Evolutionary conservation across 1,140 invertebrate species (phyloP).

Genomic region (Lutraria rhynchaena): DNA sequence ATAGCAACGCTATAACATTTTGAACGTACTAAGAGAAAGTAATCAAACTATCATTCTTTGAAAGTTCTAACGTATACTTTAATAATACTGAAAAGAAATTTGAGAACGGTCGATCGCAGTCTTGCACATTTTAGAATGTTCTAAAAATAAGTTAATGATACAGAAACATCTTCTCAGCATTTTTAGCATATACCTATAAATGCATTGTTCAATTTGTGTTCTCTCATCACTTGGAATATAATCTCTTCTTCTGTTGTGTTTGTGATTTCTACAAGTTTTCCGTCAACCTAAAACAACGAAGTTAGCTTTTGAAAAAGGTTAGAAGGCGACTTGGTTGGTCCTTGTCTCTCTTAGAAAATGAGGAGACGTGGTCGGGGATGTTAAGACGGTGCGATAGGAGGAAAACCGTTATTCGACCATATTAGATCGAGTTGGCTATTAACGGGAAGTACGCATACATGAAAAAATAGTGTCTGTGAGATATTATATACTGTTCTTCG

Average conservation of each 20-base stretch:
- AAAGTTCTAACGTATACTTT: too few species aligned
- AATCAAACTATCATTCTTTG: not conserved
- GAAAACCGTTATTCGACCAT: too few species aligned
- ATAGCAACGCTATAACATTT: not conserved
- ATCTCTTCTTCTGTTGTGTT: not conserved
- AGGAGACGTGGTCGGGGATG: too few species aligned
- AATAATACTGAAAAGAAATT: not conserved
- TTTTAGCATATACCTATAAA: not conserved
- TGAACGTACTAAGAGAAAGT: not conserved
- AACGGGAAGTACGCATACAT: too few species aligned
- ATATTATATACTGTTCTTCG: too few species aligned
- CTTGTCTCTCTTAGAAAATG: too few species aligned
- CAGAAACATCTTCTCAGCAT: too few species aligned
- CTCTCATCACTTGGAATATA: not conserved
- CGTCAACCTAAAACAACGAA: not conserved
- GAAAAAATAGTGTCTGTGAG: too few species aligned
- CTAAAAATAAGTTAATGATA: not conserved
- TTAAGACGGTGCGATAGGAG: too few species aligned
- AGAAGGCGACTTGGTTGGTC: too few species aligned
- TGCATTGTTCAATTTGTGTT: not conserved
- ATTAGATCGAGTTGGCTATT: too few species aligned
- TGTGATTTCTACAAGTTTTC: not conserved
- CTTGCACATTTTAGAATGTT: not conserved
- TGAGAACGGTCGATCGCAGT: not conserved
- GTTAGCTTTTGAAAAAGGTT: too few species aligned